Conservation (phyloP, 2,797 vertebrate species). For the Rhynchonycteris naso region DNA sequence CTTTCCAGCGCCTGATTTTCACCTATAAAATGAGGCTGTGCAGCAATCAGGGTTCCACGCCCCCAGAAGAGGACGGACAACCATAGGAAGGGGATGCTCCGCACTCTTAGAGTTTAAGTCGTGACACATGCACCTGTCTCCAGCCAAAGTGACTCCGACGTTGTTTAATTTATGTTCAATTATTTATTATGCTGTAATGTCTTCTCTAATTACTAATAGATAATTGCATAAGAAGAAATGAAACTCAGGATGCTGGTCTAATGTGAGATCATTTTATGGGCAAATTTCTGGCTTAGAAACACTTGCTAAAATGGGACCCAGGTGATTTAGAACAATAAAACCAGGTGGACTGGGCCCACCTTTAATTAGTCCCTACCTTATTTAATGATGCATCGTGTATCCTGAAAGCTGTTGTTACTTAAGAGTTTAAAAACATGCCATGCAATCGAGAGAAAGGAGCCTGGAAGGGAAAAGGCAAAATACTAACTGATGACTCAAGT, state of each 20-base stretch:
- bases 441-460: conserved; percentile 43
- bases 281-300: conserved; percentile 74
- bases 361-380: conserved; percentile 82
- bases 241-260: conserved; percentile 51
- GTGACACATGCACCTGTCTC: neutral
- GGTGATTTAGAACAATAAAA: conserved; percentile 73
- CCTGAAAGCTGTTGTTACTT: conserved; percentile 76
- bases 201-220: conserved; percentile 71
- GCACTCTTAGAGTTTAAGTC: neutral
- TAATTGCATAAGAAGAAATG: conserved; percentile 72
- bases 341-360: conserved; percentile 60
- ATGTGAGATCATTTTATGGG: conserved; percentile 59
- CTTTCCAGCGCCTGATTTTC: neutral
- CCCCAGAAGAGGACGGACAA: neutral
- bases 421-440: conserved; percentile 68
- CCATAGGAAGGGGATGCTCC: neutral
- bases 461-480: neutral
- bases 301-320: conserved; percentile 73
- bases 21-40: neutral
- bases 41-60: neutral
- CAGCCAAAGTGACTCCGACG: conserved; percentile 49
- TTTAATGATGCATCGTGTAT: conserved; percentile 75
- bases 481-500: neutral
- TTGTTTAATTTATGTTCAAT: conserved; percentile 62
- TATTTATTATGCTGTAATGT: conserved; percentile 73